Base-by-base conservation (phyloP, 2,797 vertebrate species). In the Molossus alvarezi region DNA sequence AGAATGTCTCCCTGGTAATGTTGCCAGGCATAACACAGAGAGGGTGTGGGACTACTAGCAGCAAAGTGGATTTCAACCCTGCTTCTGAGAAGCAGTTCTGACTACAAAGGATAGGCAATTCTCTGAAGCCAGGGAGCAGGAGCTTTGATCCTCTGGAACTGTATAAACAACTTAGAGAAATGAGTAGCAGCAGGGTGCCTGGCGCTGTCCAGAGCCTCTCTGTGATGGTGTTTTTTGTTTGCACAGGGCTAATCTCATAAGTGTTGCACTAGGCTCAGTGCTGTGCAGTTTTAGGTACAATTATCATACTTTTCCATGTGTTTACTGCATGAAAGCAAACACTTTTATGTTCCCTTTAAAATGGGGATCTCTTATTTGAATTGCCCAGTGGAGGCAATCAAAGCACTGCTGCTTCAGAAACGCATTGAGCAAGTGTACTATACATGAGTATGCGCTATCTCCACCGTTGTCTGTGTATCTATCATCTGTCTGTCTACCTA, bases 231-330 rank as follows among this genome's bases (percentile, higher is more conserved):
- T 69, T 89, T 55, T 77, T 94, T 93, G 94, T 72, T 91, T 94
- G 95, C 79, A 76, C 57, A 69, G 62, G 15, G 6, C 41, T 91
- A 12, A 79, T 93, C 62, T 95, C 84, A 82, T 76, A 67, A 95
- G 89, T 53, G 45, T 62, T 91, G 79, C 73, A 85, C 14, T 62
- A 73, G 51, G 69, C 69, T 83, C 29, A 91, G 71, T 45, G 17
- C 17, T 86, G 69, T 69, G 45, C 83, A 79, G 86, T 82, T 88
- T 93, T 79, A 91, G 57, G 25, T 9, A 71, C 55, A 72, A 51
- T 89, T 96, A 80, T 81, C n/a, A 9, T 91, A 27, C 72, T 88
- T 91, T 97, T 86, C 51, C 48, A 79, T 48, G 55, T 95, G 37
- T 88, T 76, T 93, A 64, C 80, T 93, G 91, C 55, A 88, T 82